A percentile compares a stretch with the other conserved stretches of the same genome.
phyloP scores from a whole-genome alignment of 2,113 vertebrate species.

The Tonatia bakeri region DNA sequence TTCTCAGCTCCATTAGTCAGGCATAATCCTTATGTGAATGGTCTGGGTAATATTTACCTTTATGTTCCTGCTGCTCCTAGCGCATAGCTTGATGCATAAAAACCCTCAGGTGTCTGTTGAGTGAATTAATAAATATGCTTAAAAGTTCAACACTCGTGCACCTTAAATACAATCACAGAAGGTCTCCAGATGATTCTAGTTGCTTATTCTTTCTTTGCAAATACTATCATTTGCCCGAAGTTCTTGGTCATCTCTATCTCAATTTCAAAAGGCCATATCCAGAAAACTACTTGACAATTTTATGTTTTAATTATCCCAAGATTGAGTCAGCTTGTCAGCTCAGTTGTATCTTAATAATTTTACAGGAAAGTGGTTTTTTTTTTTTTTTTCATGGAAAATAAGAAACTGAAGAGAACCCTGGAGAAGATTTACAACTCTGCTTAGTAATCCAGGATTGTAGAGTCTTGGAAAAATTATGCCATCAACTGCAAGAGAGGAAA shows the following conservation, averaged over 20 bases:
- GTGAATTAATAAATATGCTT: background rate
- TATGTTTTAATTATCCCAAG: background rate
- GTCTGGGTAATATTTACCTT: background rate
- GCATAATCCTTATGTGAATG: background rate
- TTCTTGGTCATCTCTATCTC: background rate
- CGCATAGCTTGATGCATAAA: background rate
- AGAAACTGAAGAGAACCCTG: background rate
- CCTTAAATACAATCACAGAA: background rate
- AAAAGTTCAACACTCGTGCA: background rate
- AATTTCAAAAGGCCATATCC: background rate
- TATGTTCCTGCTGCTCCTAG: background rate
- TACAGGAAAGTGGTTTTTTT: background rate
- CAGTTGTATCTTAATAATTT: background rate
- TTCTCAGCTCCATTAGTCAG: background rate
- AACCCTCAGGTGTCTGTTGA: background rate
- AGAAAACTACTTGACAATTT: background rate
- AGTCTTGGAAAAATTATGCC: background rate
- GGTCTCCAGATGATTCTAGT: background rate
- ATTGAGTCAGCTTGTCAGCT: background rate
- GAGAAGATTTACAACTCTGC: background rate
- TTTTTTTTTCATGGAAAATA: constrained; percentile 1
- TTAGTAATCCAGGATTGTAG: background rate
- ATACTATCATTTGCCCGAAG: background rate
- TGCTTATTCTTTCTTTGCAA: background rate
- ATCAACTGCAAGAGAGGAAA: background rate